Percentiles rank a stretch among this genome's conserved stretches.
phyloP scores from a whole-genome alignment of 2,888 invertebrate species.

The Xanthia togata region DNA sequence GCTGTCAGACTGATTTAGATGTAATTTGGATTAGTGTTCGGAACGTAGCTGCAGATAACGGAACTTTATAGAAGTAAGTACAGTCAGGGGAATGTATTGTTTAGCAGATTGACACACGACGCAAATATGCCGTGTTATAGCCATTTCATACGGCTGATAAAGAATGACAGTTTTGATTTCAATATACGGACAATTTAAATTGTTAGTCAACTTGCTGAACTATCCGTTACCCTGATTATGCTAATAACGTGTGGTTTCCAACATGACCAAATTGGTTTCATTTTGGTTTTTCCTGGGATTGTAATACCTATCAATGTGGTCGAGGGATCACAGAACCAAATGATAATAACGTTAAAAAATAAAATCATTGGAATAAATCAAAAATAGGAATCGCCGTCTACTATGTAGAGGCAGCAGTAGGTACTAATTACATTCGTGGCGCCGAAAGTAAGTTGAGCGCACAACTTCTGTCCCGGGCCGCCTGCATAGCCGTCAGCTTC shows the following conservation, averaged over 20 bases:
- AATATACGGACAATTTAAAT: background rate
- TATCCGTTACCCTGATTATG: background rate
- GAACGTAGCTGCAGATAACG: conserved; percentile 11
- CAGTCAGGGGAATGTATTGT: background rate
- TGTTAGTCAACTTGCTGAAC: background rate
- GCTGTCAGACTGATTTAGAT: conserved; percentile 85
- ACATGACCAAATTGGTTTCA: background rate
- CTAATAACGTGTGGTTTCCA: too few species aligned
- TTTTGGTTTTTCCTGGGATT: background rate
- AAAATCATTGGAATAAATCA: background rate
- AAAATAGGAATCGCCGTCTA: background rate
- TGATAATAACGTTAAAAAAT: background rate
- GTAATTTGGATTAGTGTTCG: conserved; percentile 59
- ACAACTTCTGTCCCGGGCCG: background rate
- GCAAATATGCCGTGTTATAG: background rate
- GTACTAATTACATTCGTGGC: too few species aligned
- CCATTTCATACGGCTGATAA: background rate
- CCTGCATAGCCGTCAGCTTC: too few species aligned
- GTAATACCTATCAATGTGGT: background rate
- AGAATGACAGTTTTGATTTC: background rate
- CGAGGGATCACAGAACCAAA: background rate
- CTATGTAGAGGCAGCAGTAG: background rate
- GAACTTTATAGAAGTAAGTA: background rate
- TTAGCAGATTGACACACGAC: background rate
- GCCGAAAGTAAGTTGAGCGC: background rate